These are phyloP conservation scores for Burhinus bistriatus DNA, from an alignment of 2,113 vertebrate genomes.

Conservation along the genomic window DNA sequence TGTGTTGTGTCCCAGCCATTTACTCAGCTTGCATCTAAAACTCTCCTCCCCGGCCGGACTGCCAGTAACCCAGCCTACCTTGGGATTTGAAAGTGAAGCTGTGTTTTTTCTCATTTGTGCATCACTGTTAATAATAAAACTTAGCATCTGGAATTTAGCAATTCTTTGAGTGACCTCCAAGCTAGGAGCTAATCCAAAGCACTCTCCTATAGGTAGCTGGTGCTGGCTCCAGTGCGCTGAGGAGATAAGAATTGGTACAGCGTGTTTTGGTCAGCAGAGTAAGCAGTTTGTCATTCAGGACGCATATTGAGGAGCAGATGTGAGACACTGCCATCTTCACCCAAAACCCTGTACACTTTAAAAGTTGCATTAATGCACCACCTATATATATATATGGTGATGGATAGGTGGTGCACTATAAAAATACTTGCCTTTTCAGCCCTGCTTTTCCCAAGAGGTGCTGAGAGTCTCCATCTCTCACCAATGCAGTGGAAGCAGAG, in stretches of 20 bases:
- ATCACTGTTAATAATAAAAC: not conserved
- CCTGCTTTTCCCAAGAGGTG: not conserved
- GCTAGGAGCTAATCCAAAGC: not conserved
- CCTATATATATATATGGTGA: not conserved
- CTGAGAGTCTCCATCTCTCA: not conserved
- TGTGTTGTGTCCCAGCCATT: not conserved
- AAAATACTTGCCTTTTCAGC: not conserved
- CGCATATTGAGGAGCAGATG: accelerated
- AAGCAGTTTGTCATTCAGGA: not conserved
- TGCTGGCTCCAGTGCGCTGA: not conserved
- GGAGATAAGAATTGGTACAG: not conserved
- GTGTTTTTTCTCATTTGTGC: not conserved
- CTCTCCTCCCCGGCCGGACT: not conserved
- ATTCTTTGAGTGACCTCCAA: not conserved
- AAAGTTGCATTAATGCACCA: not conserved
- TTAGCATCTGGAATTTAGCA: not conserved
- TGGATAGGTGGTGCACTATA: not conserved
- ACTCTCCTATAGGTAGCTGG: not conserved
- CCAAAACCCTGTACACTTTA: not conserved
- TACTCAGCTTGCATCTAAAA: accelerated
- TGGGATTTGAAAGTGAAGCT: not conserved
- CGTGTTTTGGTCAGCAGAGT: not conserved
- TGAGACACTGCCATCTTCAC: not conserved
- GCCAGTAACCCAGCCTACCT: not conserved
- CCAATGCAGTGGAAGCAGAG: not conserved